Evolutionary conservation across 2,113 vertebrate species (phyloP).

Genomic region (Harpagus bidentatus): DNA sequence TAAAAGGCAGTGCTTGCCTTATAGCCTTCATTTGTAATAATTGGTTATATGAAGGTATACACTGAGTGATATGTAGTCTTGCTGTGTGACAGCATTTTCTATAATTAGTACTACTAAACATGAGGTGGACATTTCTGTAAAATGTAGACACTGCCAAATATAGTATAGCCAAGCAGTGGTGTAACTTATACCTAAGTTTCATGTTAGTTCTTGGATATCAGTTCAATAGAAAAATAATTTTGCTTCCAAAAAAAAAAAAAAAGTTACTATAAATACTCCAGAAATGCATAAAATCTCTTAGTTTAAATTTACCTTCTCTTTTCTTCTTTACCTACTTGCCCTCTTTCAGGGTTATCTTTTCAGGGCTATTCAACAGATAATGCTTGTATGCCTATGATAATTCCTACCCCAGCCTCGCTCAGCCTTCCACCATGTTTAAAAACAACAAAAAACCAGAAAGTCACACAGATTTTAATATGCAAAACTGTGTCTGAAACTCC

Average conservation of each 20-base stretch:
- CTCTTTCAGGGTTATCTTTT: background rate
- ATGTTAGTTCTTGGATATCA: constrained; percentile 5
- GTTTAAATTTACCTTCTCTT: background rate
- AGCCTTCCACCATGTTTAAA: background rate
- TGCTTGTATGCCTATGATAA: background rate
- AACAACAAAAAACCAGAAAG: background rate
- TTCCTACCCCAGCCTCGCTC: background rate
- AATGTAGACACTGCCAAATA: constrained; percentile 70
- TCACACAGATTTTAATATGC: background rate
- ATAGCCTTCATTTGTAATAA: background rate
- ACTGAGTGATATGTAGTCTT: constrained; percentile 35
- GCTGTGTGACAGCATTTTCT: constrained; percentile 48
- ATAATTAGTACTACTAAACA: constrained; percentile 69
- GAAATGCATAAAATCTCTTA: background rate
- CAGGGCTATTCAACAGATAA: background rate
- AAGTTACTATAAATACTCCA: background rate
- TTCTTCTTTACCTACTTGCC: background rate
- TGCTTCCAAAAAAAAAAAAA: background rate
- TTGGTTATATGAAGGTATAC: background rate
- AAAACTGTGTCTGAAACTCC: background rate
- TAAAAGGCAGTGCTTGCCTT: background rate
- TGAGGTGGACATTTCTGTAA: constrained; percentile 61
- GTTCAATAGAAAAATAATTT: background rate
- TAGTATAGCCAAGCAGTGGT: constrained; percentile 49
- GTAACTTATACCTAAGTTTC: constrained; percentile 58